These are phyloP conservation scores for Emmelina monodactyla DNA, from an alignment of 2,888 invertebrate species.

Conservation along the genomic window DNA sequence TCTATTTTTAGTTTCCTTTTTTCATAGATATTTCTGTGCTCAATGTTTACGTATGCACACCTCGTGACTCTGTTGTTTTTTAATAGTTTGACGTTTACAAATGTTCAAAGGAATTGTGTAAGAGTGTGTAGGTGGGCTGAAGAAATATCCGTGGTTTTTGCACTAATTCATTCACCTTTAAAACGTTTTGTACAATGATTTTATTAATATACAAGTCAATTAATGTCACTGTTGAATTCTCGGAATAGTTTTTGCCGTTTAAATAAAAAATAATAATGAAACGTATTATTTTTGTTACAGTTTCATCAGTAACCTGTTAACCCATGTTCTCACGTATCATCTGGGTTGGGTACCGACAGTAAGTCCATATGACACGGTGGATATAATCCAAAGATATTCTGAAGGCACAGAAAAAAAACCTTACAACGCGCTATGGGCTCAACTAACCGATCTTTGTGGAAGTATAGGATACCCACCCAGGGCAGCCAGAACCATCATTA, in stretches of 20 bases:
- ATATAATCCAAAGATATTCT: slow-evolving; percentile 34
- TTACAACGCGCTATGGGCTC: slow-evolving; percentile 91
- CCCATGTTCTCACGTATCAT: slow-evolving; percentile 88
- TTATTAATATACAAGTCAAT: no score
- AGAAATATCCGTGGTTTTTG: no score
- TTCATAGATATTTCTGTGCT: slow-evolving; percentile 18
- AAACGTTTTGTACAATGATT: no score
- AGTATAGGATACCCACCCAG: slow-evolving; percentile 81
- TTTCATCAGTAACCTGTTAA: slow-evolving; percentile 88
- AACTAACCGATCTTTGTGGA: slow-evolving; percentile 87
- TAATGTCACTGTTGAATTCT: no score
- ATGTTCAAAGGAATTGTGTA: slow-evolving; percentile 23
- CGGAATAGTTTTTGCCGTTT: no score
- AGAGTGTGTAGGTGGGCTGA: slow-evolving; percentile 17
- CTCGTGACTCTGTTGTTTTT: slow-evolving; percentile 26
- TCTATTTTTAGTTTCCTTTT: slow-evolving; percentile 18
- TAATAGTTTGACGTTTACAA: slow-evolving; percentile 22
- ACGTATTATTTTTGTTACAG: slow-evolving; percentile 62
- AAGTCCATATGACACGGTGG: slow-evolving; percentile 49
- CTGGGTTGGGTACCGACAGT: slow-evolving; percentile 91
- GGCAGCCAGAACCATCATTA: slow-evolving; percentile 81
- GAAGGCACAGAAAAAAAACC: slow-evolving; percentile 39
- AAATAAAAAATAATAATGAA: no score
- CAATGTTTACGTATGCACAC: slow-evolving; percentile 23
- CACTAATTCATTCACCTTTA: no score